Conservation (phyloP, 2,888 invertebrate species). For the Pardosa pseudoannulata region DNA sequence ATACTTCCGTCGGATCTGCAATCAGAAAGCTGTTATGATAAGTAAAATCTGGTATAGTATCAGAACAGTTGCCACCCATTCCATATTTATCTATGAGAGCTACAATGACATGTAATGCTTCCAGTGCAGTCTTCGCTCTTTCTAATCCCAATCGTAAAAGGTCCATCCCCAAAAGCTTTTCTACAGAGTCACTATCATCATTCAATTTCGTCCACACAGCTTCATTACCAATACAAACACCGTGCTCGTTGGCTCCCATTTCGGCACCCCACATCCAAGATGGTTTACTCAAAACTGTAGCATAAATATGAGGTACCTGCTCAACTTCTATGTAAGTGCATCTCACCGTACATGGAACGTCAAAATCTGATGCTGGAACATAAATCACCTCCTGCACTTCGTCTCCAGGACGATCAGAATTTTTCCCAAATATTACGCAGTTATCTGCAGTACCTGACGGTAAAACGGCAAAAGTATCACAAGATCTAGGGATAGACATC, state of each 20-base stretch:
- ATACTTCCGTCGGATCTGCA: conserved; percentile 84
- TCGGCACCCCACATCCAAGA: conserved; percentile 91
- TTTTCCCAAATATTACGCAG: conserved; percentile 86
- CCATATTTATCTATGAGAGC: conserved; percentile 84
- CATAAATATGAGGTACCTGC: conserved; percentile 81
- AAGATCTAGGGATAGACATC: conserved; percentile 74
- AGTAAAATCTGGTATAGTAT: conserved; percentile 81
- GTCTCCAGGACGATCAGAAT: conserved; percentile 84
- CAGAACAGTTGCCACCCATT: conserved; percentile 84
- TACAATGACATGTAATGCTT: conserved; percentile 84
- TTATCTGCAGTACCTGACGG: conserved; percentile 83
- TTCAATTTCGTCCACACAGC: conserved; percentile 84
- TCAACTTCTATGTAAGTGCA: conserved; percentile 85
- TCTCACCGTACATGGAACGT: conserved; percentile 79
- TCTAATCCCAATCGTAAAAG: conserved; percentile 87
- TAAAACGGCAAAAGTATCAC: conserved; percentile 87
- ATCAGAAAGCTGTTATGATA: conserved; percentile 87
- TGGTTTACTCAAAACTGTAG: conserved; percentile 87
- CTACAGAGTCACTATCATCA: conserved; percentile 81
- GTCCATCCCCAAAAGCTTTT: conserved; percentile 86
- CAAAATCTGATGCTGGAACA: conserved; percentile 78
- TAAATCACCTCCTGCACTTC: conserved; percentile 88
- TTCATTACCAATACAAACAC: conserved; percentile 86
- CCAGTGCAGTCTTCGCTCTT: conserved; percentile 82
- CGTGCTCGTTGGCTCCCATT: conserved; percentile 89